A percentile compares a stretch with the other conserved stretches of the same genome.
These are phyloP conservation scores for Caenorhabditis virilis DNA, from an alignment of 2,888 invertebrate genomes.

Conservation along the genomic window DNA sequence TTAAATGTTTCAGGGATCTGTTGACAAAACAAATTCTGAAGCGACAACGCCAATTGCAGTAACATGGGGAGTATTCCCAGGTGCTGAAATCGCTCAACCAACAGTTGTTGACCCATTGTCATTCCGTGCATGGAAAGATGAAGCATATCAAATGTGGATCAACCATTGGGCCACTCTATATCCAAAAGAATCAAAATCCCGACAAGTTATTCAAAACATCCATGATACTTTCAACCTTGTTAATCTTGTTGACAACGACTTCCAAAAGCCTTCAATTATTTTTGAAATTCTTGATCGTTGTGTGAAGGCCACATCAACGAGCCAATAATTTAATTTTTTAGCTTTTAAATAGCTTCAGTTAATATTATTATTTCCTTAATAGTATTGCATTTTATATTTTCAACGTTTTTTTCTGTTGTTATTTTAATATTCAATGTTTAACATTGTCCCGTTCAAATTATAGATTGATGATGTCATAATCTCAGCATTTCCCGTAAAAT, in stretches of 20 bases:
- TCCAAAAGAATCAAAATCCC: conserved; percentile 44
- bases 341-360: too few relatives aligned
- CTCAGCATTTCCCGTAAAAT: too few relatives aligned
- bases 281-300: conserved; percentile 47
- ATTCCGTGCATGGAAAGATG: conserved; percentile 74
- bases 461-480: too few relatives aligned
- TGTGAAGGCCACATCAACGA: too few relatives aligned
- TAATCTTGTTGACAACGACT: conserved; percentile 75
- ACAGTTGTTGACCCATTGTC: conserved; percentile 75
- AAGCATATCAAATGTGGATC: conserved; percentile 70
- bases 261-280: conserved; percentile 68
- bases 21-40: conserved; percentile 72
- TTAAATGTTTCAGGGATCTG: conserved; percentile 69
- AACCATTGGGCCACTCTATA: conserved; percentile 58
- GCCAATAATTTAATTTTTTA: too few relatives aligned
- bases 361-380: too few relatives aligned
- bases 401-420: too few relatives aligned
- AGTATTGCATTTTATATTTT: too few relatives aligned
- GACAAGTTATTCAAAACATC: conserved; percentile 62
- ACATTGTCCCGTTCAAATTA: too few relatives aligned
- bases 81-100: conserved; percentile 72
- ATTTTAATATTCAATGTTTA: too few relatives aligned
- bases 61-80: conserved; percentile 75
- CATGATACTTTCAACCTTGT: conserved; percentile 73
- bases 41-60: conserved; percentile 73